These are phyloP conservation scores for Oscheius sp. DNA, from an alignment of 2,888 invertebrate genomes.

Conservation along the genomic window DNA sequence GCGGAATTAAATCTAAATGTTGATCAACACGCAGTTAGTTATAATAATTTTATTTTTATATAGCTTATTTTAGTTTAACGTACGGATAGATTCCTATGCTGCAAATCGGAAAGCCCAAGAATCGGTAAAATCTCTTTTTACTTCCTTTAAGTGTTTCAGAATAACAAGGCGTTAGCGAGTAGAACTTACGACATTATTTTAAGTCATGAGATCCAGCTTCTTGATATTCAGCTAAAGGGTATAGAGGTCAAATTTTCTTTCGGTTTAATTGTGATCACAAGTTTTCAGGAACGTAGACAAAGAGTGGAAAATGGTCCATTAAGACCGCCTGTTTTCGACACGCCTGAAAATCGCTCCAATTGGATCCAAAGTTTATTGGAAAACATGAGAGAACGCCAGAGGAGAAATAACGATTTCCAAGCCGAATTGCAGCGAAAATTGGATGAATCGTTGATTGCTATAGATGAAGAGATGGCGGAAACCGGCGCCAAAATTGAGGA, in stretches of 20 bases:
- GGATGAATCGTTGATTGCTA: neutral
- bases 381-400: neutral
- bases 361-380: neutral
- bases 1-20: neutral
- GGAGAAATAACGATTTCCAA: neutral
- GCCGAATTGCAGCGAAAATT: neutral
- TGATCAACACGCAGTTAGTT: neutral
- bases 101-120: neutral
- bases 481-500: neutral
- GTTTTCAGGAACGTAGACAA: conserved; percentile 2
- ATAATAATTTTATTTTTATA: no score
- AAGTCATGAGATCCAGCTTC: neutral
- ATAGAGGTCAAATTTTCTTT: neutral
- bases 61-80: neutral
- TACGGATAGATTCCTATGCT: neutral
- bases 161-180: neutral
- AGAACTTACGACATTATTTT: neutral
- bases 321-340: neutral
- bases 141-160: neutral
- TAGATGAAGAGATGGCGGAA: neutral
- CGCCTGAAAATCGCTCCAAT: neutral
- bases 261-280: neutral
- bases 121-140: neutral
- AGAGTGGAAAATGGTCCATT: neutral
- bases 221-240: neutral